Conservation (phyloP, 2,797 vertebrate species). For the Bradypodion ventrale region DNA sequence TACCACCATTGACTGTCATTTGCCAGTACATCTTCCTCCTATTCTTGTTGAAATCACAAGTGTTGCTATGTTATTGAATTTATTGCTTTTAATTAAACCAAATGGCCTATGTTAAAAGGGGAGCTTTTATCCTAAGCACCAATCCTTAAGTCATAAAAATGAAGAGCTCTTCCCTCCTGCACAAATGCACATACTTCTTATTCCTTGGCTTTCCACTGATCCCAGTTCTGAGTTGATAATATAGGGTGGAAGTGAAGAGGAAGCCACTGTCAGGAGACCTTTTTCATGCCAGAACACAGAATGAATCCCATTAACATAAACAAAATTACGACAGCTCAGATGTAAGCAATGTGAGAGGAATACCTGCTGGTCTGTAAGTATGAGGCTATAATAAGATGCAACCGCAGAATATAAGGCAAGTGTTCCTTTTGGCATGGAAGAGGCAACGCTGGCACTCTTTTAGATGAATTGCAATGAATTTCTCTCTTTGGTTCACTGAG, state of each 20-base stretch:
- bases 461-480: neutral
- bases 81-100: constrained; percentile 31
- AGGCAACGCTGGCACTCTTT: neutral
- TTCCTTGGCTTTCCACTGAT: neutral
- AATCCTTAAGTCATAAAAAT: constrained; percentile 38
- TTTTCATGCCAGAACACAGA: neutral
- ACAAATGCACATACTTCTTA: no score
- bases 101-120: constrained; percentile 11
- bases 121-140: constrained; percentile 25
- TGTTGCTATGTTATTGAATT: constrained; percentile 17
- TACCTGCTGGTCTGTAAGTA: neutral
- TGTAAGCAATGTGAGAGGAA: neutral
- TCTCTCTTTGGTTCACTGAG: neutral
- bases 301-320: neutral
- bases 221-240: constrained; percentile 35
- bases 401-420: neutral
- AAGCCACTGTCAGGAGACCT: neutral
- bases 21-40: constrained; percentile 3
- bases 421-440: neutral
- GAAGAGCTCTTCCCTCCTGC: neutral
- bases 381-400: neutral
- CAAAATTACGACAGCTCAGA: neutral
- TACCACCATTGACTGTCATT: constrained; percentile 8
- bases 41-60: constrained; percentile 40
- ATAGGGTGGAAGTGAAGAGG: constrained; percentile 22